Conservation (phyloP, 2,797 vertebrate species). For the Mormyrops attenuatus region DNA sequence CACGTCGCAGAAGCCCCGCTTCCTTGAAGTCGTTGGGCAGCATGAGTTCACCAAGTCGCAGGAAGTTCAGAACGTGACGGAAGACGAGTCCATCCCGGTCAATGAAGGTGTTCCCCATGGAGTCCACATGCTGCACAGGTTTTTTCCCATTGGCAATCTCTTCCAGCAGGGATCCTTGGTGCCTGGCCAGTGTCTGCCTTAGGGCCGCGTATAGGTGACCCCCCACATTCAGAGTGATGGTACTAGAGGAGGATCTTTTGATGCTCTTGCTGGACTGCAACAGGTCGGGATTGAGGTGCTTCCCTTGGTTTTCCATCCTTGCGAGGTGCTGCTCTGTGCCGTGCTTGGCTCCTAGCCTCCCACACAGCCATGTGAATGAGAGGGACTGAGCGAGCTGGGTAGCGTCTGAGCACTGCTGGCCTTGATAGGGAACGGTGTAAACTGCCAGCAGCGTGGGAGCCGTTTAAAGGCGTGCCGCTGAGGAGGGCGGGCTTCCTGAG, state of each 20-base stretch:
- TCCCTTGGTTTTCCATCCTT: slow-evolving; percentile 86
- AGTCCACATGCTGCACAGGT: slow-evolving; percentile 84
- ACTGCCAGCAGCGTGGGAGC: slow-evolving; percentile 12
- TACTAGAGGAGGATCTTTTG: slow-evolving; percentile 76
- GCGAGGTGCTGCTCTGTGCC: slow-evolving; percentile 89
- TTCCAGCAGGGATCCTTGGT: slow-evolving; percentile 87
- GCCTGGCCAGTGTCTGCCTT: slow-evolving; percentile 83
- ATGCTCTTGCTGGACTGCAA: slow-evolving; percentile 86
- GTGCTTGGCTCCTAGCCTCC: slow-evolving; percentile 47
- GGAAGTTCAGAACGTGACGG: slow-evolving; percentile 94
- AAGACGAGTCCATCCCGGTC: slow-evolving; percentile 96
- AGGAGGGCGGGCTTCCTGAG: not conserved
- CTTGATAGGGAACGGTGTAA: slow-evolving; percentile 34
- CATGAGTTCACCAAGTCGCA: slow-evolving; percentile 89
- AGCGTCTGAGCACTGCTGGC: slow-evolving; percentile 45
- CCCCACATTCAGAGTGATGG: slow-evolving; percentile 91
- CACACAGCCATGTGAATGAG: slow-evolving; percentile 17
- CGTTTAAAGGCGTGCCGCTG: not conserved
- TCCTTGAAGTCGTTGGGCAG: slow-evolving; percentile 95
- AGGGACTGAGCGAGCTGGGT: slow-evolving; percentile 16
- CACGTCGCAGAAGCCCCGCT: slow-evolving; percentile 81
- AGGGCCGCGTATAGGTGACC: slow-evolving; percentile 93
- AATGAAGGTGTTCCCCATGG: slow-evolving; percentile 93
- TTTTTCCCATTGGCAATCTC: slow-evolving; percentile 87
- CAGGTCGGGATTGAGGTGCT: slow-evolving; percentile 81